phyloP scores from a whole-genome alignment of 2,113 vertebrate species.

The Laticauda colubrina region DNA sequence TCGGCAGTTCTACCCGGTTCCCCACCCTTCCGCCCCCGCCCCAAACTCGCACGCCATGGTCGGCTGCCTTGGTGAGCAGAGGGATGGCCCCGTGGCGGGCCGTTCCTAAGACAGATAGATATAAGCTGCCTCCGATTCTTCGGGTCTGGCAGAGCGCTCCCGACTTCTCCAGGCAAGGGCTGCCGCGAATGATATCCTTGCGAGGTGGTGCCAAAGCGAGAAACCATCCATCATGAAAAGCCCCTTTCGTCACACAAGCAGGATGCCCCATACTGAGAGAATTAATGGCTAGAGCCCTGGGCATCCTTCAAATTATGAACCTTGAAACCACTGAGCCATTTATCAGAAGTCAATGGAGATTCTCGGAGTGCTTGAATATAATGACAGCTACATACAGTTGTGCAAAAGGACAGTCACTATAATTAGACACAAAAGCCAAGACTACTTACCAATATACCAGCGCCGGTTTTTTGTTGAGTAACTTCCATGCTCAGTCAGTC shows the following conservation, averaged over 20 bases:
- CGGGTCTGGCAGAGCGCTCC: slow-evolving; percentile 58
- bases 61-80: slow-evolving; percentile 38
- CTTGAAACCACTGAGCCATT: slow-evolving; percentile 83
- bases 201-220: slow-evolving; percentile 65
- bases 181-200: slow-evolving; percentile 56
- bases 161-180: slow-evolving; percentile 50
- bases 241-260: slow-evolving; percentile 71
- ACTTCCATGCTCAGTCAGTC: slow-evolving; percentile 83
- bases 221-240: slow-evolving; percentile 70
- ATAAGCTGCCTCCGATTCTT: slow-evolving; percentile 46
- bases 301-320: slow-evolving; percentile 83
- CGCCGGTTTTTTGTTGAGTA: slow-evolving; percentile 79
- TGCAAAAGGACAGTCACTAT: slow-evolving; percentile 85
- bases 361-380: slow-evolving; percentile 80
- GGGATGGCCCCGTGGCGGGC: not conserved
- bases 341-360: slow-evolving; percentile 83
- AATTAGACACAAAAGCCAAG: slow-evolving; percentile 89
- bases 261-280: slow-evolving; percentile 81
- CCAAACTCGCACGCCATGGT: not conserved
- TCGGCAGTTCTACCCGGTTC: not conserved
- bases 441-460: slow-evolving; percentile 91
- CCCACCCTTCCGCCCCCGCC: not conserved
- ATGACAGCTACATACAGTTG: slow-evolving; percentile 83
- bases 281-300: slow-evolving; percentile 82
- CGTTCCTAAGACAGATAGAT: slow-evolving; percentile 49